These are phyloP conservation scores for Macrophya alboannulata DNA, from an alignment of 2,888 invertebrate species.

Conservation along the genomic window DNA sequence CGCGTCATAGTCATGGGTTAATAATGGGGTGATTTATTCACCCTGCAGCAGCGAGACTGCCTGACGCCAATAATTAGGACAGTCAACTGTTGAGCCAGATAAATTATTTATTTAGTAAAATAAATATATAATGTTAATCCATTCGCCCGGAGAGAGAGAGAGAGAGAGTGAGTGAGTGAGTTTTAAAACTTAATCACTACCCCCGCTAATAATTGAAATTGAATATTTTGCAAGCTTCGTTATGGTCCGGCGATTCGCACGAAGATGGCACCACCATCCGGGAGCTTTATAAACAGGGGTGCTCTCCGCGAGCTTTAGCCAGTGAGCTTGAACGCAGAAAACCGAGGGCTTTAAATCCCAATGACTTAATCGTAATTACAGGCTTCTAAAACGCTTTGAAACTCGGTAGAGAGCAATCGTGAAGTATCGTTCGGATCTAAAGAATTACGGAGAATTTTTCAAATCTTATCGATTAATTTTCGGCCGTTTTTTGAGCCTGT, in stretches of 20 bases:
- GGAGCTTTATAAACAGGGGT: slow-evolving; percentile 4
- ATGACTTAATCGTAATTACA: not conserved
- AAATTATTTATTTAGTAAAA: not conserved
- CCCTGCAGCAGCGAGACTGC: not conserved
- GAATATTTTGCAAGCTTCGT: slow-evolving; percentile 48
- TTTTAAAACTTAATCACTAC: not conserved
- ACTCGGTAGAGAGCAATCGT: not conserved
- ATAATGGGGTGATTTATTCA: not conserved
- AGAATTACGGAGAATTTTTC: not conserved
- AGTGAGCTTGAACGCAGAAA: slow-evolving; percentile 54
- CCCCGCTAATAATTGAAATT: slow-evolving; percentile 27
- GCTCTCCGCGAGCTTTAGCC: slow-evolving; percentile 10
- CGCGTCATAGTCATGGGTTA: not conserved
- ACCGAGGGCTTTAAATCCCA: slow-evolving; percentile 54
- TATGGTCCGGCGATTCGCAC: not conserved
- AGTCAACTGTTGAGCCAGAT: not conserved
- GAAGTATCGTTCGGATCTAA: not conserved
- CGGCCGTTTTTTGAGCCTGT: not conserved
- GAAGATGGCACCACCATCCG: slow-evolving; percentile 44
- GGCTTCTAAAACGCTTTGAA: not conserved
- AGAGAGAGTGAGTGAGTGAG: not conserved
- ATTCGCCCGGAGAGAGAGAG: slow-evolving; percentile 2
- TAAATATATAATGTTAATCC: not conserved
- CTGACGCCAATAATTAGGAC: not conserved
- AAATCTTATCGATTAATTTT: too few species aligned